Evolutionary conservation across 2,797 vertebrate genomes (phyloP).

Genomic region (Sebastolobus alascanus): DNA sequence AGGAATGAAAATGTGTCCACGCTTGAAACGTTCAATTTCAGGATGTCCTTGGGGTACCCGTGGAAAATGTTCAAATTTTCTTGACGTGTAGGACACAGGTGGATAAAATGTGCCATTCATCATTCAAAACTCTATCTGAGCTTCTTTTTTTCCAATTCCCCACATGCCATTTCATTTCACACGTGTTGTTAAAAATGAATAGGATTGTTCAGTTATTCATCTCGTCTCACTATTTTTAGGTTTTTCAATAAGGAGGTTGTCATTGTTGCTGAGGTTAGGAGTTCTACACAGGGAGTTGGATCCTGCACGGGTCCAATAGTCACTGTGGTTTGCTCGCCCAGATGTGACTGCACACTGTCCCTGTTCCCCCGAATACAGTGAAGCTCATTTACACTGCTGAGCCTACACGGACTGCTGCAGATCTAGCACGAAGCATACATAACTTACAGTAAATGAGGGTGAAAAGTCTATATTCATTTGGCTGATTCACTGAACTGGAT

Average conservation of each 20-base stretch:
- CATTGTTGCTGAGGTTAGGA: slow-evolving; percentile 51
- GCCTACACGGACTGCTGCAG: slow-evolving; percentile 28
- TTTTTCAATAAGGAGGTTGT: slow-evolving; percentile 55
- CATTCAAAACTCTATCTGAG: slow-evolving; percentile 48
- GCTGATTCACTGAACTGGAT: slow-evolving; percentile 51
- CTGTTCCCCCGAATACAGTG: slow-evolving; percentile 27
- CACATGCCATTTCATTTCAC: slow-evolving; percentile 49
- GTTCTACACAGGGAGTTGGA: slow-evolving; percentile 34
- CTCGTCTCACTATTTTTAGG: slow-evolving; percentile 57
- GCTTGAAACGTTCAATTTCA: slow-evolving; percentile 36
- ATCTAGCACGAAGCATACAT: slow-evolving; percentile 51
- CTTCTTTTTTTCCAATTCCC: slow-evolving; percentile 30
- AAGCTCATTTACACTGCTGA: slow-evolving; percentile 50
- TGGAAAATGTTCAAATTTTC: slow-evolving; percentile 43
- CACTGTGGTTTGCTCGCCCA: slow-evolving; percentile 45
- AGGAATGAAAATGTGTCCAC: slow-evolving; percentile 17
- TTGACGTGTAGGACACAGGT: slow-evolving; percentile 46
- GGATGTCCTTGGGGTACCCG: slow-evolving; percentile 48
- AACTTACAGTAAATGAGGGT: slow-evolving; percentile 44
- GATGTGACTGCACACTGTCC: slow-evolving; percentile 53
- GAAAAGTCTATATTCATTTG: slow-evolving; percentile 52
- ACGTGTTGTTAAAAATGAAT: slow-evolving; percentile 61
- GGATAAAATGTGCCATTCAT: slow-evolving; percentile 60
- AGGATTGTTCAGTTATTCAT: slow-evolving; percentile 53
- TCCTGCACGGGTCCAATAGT: slow-evolving; percentile 37